Percentiles rank a stretch among this genome's conserved stretches.
These are phyloP conservation scores for Tachuris rubrigastra DNA, from an alignment of 2,113 vertebrate species.

Conservation along the genomic window DNA sequence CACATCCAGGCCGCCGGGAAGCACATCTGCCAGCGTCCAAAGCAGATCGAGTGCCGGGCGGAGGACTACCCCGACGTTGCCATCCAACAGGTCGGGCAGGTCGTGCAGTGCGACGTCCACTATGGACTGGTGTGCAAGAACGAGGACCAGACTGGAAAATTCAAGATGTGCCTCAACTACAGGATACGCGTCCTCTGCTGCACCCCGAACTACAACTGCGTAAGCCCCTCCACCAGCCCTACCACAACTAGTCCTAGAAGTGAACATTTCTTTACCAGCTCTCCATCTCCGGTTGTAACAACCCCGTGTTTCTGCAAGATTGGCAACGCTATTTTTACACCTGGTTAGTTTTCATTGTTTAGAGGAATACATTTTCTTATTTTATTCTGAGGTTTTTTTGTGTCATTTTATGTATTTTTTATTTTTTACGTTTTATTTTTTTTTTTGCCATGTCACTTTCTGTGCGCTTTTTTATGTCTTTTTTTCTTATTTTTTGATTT, in stretches of 20 bases:
- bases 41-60: slow-evolving; percentile 56
- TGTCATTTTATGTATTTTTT: background rate
- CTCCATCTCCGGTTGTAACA: accelerated
- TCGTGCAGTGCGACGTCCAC: slow-evolving; percentile 43
- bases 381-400: background rate
- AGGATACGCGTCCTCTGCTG: slow-evolving; percentile 50
- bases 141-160: slow-evolving; percentile 24
- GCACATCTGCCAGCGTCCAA: slow-evolving; percentile 12
- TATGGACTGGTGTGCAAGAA: slow-evolving; percentile 68
- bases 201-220: background rate
- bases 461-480: accelerated
- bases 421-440: accelerated
- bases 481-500: accelerated
- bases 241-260: accelerated
- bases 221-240: accelerated
- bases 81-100: slow-evolving; percentile 40
- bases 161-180: slow-evolving; percentile 56
- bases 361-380: accelerated
- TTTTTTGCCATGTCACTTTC: accelerated
- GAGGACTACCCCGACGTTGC: background rate
- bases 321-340: accelerated
- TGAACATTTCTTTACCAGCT: accelerated
- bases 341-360: background rate
- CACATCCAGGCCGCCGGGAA: slow-evolving; percentile 49
- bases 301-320: slow-evolving; percentile 55